Base-by-base conservation (phyloP, 1,140 invertebrate species). In the Drosophila sp. region DNA sequence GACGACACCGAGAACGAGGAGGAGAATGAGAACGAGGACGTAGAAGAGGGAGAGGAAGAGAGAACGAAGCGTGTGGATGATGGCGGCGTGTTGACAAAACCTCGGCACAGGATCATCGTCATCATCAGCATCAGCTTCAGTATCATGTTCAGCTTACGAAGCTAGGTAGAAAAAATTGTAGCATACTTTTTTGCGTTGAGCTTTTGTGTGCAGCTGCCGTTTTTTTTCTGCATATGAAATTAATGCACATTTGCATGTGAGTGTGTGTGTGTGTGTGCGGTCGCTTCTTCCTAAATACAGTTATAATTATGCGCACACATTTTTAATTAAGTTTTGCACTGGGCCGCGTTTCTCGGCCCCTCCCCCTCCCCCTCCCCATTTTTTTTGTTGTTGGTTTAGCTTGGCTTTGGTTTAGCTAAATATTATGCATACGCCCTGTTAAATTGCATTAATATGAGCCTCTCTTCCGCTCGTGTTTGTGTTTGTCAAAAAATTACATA, bases 251-350 rank as follows among this genome's bases (percentile, higher is more conserved):
- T 60, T 70, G 44, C 78, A 66, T 65, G 61, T 47, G 55, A 40
- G 38, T 60, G 63, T 41, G 63, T 56, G 78, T 54, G 57, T 72
- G 60, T 56, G 64, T 73, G 76, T 63, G 57, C 67, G 76, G 72
- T 60, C 76, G 68, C 70, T 80, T 70, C 79, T 70, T 72, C 73
- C 84, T 89, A 89, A 89, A 89, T 89, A 89, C 83, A 89, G 84
- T 89, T 89, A 89, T 89, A 89, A 89, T 89, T 89, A 89, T 89
- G 84, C 84, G 84, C 84, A 71, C 84, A 89, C 67, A 89, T 89
- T 89, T 89, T 89, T 89, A 89, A 89, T 89, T 89, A 89, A 89
- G 85, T 89, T 89, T 89, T 72, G 73, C 68, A 62, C 65, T 67
- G 76, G 72, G 60, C 72, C 60, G 35, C 32, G 32, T 30, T 23